These are phyloP conservation scores for Rhynchonycteris naso DNA, from an alignment of 2,797 vertebrate genomes.

Conservation along the genomic window DNA sequence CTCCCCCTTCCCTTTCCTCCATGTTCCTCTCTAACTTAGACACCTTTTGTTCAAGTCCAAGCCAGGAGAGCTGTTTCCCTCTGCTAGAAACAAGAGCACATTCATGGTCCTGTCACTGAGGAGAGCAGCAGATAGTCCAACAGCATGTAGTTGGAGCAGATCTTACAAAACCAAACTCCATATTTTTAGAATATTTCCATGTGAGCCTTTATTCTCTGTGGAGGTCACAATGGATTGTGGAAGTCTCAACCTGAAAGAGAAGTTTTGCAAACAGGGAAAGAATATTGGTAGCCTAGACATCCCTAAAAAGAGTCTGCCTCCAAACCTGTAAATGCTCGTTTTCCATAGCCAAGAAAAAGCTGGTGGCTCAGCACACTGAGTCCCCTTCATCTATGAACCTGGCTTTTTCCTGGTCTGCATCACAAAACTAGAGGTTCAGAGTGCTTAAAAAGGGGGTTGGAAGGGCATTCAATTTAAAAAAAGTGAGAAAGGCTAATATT, in stretches of 20 bases:
- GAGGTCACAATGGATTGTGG: not conserved
- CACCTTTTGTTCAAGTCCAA: not conserved
- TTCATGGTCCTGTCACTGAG: not conserved
- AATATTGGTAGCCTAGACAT: not conserved
- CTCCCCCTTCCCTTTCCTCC: not conserved
- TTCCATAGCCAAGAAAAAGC: conserved; percentile 16
- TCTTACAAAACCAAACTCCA: not conserved
- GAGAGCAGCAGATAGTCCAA: not conserved
- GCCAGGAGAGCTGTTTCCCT: not conserved
- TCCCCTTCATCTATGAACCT: not conserved
- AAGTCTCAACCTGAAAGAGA: not conserved
- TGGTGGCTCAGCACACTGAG: not conserved
- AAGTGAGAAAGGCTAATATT: not conserved
- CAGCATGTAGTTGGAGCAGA: not conserved
- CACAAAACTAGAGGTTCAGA: not conserved
- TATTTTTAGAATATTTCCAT: not conserved
- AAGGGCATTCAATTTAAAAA: not conserved
- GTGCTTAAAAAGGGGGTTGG: too few species aligned
- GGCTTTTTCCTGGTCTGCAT: not conserved
- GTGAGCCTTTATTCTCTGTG: not conserved
- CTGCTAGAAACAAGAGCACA: not conserved
- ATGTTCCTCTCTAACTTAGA: not conserved
- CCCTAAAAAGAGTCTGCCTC: conserved; percentile 22
- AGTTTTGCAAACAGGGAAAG: conserved; percentile 5
- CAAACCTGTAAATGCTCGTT: conserved; percentile 30